Evolutionary conservation across 2,888 invertebrate species (phyloP).

Genomic region (Drosophila koepferae): DNA sequence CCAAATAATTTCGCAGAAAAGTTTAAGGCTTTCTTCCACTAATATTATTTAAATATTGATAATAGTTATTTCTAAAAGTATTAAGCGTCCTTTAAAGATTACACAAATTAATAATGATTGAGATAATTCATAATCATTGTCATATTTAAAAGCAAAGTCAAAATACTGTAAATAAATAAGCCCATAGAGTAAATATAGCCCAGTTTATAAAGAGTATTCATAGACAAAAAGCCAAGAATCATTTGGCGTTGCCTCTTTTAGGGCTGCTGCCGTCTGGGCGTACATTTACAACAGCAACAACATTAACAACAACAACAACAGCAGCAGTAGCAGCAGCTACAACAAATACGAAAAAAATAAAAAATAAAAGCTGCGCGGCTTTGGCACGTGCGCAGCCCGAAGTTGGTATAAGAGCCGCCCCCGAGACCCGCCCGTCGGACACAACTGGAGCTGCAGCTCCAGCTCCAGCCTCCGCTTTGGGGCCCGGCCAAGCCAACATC

Average conservation of each 20-base stretch:
- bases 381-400: conserved; percentile 73
- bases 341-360: conserved; percentile 12
- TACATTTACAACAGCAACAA: conserved; percentile 26
- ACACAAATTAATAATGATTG: not conserved
- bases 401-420: conserved; percentile 41
- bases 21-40: not conserved
- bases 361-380: conserved; percentile 50
- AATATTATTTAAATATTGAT: no score
- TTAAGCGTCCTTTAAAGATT: not conserved
- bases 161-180: not conserved
- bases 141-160: not conserved
- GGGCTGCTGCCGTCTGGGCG: conserved; percentile 36
- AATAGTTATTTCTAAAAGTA: not conserved
- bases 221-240: conserved; percentile 26
- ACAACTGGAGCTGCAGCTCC: conserved; percentile 35
- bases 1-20: no score
- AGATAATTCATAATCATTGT: not conserved
- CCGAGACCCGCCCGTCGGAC: conserved; percentile 30
- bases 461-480: conserved; percentile 19
- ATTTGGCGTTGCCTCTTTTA: conserved; percentile 38
- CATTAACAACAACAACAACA: conserved; percentile 23
- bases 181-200: conserved; percentile 11
- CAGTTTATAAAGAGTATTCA: conserved; percentile 24
- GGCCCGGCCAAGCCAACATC: conserved; percentile 22
- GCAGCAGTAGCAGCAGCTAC: conserved; percentile 4